These are phyloP conservation scores for Prolemur simus DNA, from an alignment of 2,113 vertebrate genomes.

Conservation along the genomic window DNA sequence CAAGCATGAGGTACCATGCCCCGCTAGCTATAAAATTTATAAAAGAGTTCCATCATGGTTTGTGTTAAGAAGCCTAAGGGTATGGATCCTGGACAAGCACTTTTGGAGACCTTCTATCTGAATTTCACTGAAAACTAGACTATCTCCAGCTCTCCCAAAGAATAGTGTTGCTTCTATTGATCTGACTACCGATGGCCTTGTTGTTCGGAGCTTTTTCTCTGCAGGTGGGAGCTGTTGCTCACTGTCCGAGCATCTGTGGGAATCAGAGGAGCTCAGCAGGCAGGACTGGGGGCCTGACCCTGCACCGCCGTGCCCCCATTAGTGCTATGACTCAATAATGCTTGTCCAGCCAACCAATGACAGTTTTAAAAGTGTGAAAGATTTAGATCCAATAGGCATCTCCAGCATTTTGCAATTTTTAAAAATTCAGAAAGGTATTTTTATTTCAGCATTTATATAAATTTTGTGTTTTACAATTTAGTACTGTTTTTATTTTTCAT, in stretches of 20 bases:
- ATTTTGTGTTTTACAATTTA: neutral
- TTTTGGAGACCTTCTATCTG: neutral
- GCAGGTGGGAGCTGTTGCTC: neutral
- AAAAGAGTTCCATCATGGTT: neutral
- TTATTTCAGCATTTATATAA: neutral
- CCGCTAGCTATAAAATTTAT: neutral
- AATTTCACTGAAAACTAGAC: neutral
- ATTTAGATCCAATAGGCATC: neutral
- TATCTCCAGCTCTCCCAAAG: neutral
- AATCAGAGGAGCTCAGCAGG: neutral
- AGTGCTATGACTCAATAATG: neutral
- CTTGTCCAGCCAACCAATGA: neutral
- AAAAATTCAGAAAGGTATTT: neutral
- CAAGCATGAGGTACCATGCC: too few relatives aligned
- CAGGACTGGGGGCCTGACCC: neutral
- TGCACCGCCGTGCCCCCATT: neutral
- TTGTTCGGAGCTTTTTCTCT: neutral
- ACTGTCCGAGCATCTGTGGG: neutral
- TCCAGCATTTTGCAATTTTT: neutral
- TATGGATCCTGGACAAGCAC: neutral
- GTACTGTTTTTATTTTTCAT: neutral
- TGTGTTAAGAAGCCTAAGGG: neutral
- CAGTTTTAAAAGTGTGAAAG: neutral
- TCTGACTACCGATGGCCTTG: neutral
- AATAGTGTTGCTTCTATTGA: neutral